Base-by-base conservation (phyloP, 2,888 invertebrate species). In the Orthosia cruda region DNA sequence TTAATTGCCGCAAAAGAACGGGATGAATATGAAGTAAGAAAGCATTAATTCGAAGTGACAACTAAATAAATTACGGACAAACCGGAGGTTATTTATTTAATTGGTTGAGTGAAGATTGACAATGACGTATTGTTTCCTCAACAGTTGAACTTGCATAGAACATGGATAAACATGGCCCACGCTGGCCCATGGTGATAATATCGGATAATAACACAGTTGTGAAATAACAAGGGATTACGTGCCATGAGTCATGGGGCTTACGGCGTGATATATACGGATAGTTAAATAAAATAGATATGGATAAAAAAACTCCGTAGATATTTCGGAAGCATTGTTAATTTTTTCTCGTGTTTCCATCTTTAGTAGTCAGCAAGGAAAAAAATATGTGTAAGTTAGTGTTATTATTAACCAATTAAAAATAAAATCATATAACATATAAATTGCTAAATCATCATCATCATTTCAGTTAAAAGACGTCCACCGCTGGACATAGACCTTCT, bases 121-220 rank as follows among this genome's bases (percentile, higher is more conserved):
- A 95, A 92, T 94, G 95, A 96, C 90, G 91, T 92, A 95, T 95
- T 93, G 91, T 94, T 94, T 93, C 93, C 93, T 93, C 90, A 89
- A 91, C 85, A 75, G 88, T 87, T 87, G 83, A 90, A 87, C 86
- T 89, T 85, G 91, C 91, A 93, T 87, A 79, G 80, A 90, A 89
- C 90, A 92, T 91, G 92, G 92, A 90, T 86, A 89, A 88, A 90
- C 92, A 92, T 94, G 92, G 94, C 94, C 90, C 92, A 81, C 77
- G 77, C 77, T 82, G 77, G 50, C 71, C 45, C 54, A 70, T 55
- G 61, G 87, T 88, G 92, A 93, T 93, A 91, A 86, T 88, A 92
- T 93, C 92, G 85, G 84, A 87, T 92, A 92, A 92, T 93, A 92
- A 92, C 89, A 91, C 83, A 88, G 87, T 92, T 91, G 91, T 89